phyloP scores from a whole-genome alignment of 2,888 invertebrate genomes.

The Agriotes lineatus region DNA sequence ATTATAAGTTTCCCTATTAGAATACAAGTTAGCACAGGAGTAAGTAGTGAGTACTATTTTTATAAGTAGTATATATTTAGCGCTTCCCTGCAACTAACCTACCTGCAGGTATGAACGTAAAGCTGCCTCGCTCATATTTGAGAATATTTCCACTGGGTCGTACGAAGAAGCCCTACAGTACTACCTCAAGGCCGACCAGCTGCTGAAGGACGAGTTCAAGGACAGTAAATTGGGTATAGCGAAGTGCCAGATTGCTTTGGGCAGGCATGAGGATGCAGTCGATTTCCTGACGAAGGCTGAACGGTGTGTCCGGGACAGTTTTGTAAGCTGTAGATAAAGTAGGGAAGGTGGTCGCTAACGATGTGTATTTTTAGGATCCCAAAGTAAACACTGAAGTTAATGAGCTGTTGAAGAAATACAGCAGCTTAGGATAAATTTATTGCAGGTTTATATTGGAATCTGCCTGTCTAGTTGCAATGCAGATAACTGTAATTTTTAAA shows the following conservation, averaged over 20 bases:
- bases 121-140: slow-evolving; percentile 74
- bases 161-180: slow-evolving; percentile 73
- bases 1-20: too few species aligned
- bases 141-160: slow-evolving; percentile 73
- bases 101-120: slow-evolving; percentile 76
- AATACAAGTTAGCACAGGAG: too few species aligned
- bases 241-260: slow-evolving; percentile 70
- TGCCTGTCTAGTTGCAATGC: too few species aligned
- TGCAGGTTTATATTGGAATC: too few species aligned
- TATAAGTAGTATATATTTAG: too few species aligned
- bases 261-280: slow-evolving; percentile 60
- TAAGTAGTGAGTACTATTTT: too few species aligned
- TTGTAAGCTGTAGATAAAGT: not conserved
- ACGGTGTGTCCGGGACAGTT: slow-evolving; percentile 40
- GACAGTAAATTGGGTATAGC: slow-evolving; percentile 72
- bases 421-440: slow-evolving; percentile 56
- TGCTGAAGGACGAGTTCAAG: slow-evolving; percentile 69
- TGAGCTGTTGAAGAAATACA: slow-evolving; percentile 57
- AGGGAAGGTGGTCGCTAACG: too few species aligned
- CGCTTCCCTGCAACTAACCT: too few species aligned
- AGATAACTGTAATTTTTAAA: too few species aligned
- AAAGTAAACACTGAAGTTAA: slow-evolving; percentile 58
- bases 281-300: slow-evolving; percentile 65
- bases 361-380: slow-evolving; percentile 52
- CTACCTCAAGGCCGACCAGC: slow-evolving; percentile 69